Evolutionary conservation across 37 sponge, comb jelly and placozoan species (phyloP), one percentile per base, ranked within the genome.

Genomic region (Dysidea cf. avara): DNA sequence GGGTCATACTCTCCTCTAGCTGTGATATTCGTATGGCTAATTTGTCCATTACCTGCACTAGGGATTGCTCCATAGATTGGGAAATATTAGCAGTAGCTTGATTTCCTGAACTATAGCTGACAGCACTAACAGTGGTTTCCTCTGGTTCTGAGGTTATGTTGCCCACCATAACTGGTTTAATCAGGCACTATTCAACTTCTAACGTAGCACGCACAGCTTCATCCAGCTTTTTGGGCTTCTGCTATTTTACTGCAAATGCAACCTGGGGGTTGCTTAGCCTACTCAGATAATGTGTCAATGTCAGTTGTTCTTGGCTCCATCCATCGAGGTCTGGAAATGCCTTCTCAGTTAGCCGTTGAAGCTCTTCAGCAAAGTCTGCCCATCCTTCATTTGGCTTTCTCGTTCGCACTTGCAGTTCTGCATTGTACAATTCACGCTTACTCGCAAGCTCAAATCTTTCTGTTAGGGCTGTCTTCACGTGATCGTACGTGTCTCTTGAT

Each of bases 131-230:
- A n/a, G n/a, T n/a, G n/a, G n/a, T n/a, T n/a, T n/a, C n/a, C n/a
- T n/a, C n/a, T n/a, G n/a, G n/a, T n/a, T n/a, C n/a, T 14, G 2
- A 5, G 36, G 47, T 26, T 28, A 66, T 48, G 6, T 4, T 21
- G 26, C 39, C 3, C 20, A 2, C 6, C 64, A 20, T 22, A 18
- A 22, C 60, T 20, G 9, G 18, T 7, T 60, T 34, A 14, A 47
- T 9, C 1, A 69, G 33, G 35, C 69, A 83, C 2, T 69, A 68
- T 53, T 77, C 78, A 72, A 84, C 22, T 30, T 84, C 85, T 20
- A 71, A 24, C 2, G 85, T 84, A 1, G 78, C 66, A 14, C 25
- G 12, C 24, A 84, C 85, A 6, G 79, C 73, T 31, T 53, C 73
- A 20, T 78, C n/a, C n/a, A n/a, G n/a, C n/a, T n/a, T n/a, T n/a